Evolutionary conservation across 2,113 vertebrate species (phyloP), one percentile per base, ranked within the genome.

Genomic region (Chaetorhynchus papuensis): DNA sequence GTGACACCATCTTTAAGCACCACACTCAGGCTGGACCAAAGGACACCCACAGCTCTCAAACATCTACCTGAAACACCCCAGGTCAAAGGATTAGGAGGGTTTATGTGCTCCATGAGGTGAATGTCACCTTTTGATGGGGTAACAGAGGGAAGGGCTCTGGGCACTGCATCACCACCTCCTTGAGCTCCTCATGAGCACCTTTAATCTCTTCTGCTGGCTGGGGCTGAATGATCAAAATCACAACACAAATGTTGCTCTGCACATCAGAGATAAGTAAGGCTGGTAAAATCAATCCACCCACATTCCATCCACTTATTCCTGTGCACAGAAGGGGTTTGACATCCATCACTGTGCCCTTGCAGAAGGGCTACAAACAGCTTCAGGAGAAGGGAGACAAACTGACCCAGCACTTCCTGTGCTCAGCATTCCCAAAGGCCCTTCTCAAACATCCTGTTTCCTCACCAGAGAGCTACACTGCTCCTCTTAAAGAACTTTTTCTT

Each of bases 261-360:
- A 8, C 42, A 8, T 8, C 7, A 37, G 45, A 75, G 49, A 31
- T 35, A 30, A 83, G 53, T 1, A 28, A 41, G 35, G 56, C n/a
- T 61, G 56, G 18, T 15, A 26, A 90, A 74, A 70, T 15, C 52
- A 69, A 84, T 4, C 85, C 19, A 4, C 45, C 27, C 86, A 21
- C 3, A 0, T 41, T 49, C 7, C 63, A 28, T 13, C 63, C 53
- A 33, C 27, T 30, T 7, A 11, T 30, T 49, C 4, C 4, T 2
- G 16, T 2, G 39, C 66, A 12, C 41, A 3, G 72, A 49, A 30
- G 1, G 6, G 28, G 20, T 56, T 31, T 37, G 8, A 4, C 0
- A 0, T 3, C 5, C 16, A 1, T 13, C 37, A 0, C n/a, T 2
- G 27, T 27, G n/a, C 39, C 57, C 47, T 42, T 20, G 3, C 52